Base-by-base conservation (phyloP, 2,888 invertebrate genomes). In the Drosophila tanythrix region DNA sequence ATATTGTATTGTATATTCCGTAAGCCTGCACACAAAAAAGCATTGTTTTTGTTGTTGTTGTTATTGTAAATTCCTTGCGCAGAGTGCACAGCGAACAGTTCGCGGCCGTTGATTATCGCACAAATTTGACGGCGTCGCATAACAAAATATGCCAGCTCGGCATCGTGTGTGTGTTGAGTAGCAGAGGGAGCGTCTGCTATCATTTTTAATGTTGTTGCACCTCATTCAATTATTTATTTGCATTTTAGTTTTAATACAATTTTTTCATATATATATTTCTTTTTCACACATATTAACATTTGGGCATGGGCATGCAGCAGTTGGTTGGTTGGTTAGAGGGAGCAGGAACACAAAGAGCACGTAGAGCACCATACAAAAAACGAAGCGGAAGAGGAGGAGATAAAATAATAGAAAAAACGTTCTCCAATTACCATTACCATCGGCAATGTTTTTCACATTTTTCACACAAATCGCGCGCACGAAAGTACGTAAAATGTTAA, bases 361-460 rank as follows among this genome's bases (percentile, higher is more conserved):
- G 80, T 76, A 81, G 73, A 81, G 73, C 83, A 80, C 72, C 68
- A 81, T 55, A 83, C 71, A 78, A 90, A 46, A 87, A 89, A 90
- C 80, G 83, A 86, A 85, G 89, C 89, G 90, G 88, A 87, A 89
- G 85, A 84, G 82, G 88, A 86, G 86, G 88, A 86, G 86, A 89
- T 83, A 90, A 90, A 87, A 87, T 89, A 89, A 79, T 79, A 83
- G 80, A 85, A 90, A 91, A 90, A 46, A 82, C 88, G 89, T 91
- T 91, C 92, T 90, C 88, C 91, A 92, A 91, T 92, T 91, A 92
- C 85, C 88, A 90, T 91, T 89, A 92, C 82, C 83, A 80, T 76
- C 79, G 79, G 76, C 81, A 86, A 88, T 82, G 86, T 83, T 89
- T 85, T 90, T 82, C 74, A 79, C 78, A 82, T 88, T 85, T 46